Evolutionary conservation across 2,113 vertebrate species (phyloP).

Genomic region (Protobothrops mucrosquamatus): DNA sequence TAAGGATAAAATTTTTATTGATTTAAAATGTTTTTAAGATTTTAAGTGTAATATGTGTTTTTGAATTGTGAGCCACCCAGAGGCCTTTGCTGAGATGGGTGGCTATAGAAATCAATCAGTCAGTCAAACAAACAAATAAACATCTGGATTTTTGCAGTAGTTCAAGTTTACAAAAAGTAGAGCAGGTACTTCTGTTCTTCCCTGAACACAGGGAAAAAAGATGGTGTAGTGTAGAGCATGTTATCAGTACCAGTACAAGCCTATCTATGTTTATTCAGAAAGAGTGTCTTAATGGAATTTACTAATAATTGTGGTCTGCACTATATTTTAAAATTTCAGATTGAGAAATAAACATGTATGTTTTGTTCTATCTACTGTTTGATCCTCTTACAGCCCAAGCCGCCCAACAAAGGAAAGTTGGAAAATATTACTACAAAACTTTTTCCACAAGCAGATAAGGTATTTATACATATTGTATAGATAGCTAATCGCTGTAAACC

Average conservation of each 20-base stretch:
- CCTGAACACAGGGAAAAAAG: background rate
- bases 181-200: background rate
- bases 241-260: background rate
- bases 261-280: background rate
- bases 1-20: too few species aligned
- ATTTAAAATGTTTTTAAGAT: too few species aligned
- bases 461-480: conserved; percentile 38
- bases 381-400: conserved; percentile 43
- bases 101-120: background rate
- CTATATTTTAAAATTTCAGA: background rate
- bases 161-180: background rate
- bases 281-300: background rate
- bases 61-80: too few species aligned
- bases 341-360: background rate
- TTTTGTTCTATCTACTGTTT: background rate
- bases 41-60: too few species aligned
- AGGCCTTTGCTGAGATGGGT: too few species aligned
- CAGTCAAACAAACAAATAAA: background rate
- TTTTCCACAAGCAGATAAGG: conserved; percentile 61
- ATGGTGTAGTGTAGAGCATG: background rate
- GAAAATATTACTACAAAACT: conserved; percentile 50
- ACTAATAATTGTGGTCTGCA: background rate
- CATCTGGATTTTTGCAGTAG: background rate
- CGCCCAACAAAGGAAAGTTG: conserved; percentile 49
- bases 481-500: background rate